Evolutionary conservation across 1,140 invertebrate genomes (phyloP).

Genomic region (Tetramorium alpestre): DNA sequence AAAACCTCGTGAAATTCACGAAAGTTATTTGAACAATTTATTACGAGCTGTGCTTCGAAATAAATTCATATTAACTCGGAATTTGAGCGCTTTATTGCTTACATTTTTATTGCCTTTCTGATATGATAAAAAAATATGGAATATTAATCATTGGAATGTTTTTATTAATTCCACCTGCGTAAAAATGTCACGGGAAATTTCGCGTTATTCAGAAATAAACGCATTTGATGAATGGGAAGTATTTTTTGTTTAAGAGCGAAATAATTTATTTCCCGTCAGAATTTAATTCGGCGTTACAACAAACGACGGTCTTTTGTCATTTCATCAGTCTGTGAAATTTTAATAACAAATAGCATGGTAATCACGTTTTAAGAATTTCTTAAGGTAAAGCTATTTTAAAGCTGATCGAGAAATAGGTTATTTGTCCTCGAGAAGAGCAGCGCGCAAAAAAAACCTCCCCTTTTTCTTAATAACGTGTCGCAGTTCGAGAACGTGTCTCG

Average conservation of each 20-base stretch:
- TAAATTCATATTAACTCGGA: conserved; percentile 2
- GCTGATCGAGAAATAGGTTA: not conserved
- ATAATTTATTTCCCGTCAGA: not conserved
- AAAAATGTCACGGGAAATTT: conserved; percentile 15
- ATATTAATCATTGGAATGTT: conserved; percentile 39
- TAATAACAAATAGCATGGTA: not conserved
- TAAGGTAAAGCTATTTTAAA: not conserved
- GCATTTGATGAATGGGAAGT: not conserved
- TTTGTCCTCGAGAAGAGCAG: not conserved
- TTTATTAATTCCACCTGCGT: not conserved
- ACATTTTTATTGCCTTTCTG: not conserved
- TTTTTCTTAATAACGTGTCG: not conserved
- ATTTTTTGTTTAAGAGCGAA: conserved; percentile 16
- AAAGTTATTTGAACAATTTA: conserved; percentile 1
- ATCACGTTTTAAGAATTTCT: not conserved
- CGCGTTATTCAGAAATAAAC: conserved; percentile 16
- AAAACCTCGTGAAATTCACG: not conserved
- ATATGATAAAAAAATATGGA: not conserved
- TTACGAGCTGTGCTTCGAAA: not conserved
- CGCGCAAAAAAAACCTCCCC: not conserved
- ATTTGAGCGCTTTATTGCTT: conserved; percentile 21
- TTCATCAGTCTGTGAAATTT: not conserved
- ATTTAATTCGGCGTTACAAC: conserved; percentile 7
- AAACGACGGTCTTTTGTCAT: not conserved
- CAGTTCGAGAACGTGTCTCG: not conserved